Evolutionary conservation across 2,888 invertebrate species (phyloP).

Genomic region (Torymus aiolomorphi): DNA sequence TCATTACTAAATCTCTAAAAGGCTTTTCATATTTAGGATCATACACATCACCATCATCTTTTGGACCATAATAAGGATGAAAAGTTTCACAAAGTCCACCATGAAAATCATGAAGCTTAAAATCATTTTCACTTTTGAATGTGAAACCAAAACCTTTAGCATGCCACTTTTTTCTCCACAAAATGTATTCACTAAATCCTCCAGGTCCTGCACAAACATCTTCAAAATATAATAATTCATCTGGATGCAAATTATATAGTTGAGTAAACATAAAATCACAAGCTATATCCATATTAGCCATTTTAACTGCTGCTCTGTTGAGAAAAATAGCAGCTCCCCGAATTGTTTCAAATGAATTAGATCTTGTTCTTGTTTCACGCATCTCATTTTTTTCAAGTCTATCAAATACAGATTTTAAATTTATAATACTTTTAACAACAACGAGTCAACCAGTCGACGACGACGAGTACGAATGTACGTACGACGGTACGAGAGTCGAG

Average conservation of each 20-base stretch:
- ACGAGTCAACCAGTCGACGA: too few species aligned
- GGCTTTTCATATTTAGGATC: conserved; percentile 89
- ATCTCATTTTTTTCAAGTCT: conserved; percentile 86
- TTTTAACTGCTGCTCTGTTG: conserved; percentile 96
- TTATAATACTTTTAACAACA: conserved; percentile 83
- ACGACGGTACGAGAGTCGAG: too few species aligned
- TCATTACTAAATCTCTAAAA: conserved; percentile 85
- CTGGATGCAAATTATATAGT: conserved; percentile 76
- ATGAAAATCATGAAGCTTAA: conserved; percentile 89
- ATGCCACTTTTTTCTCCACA: conserved; percentile 89
- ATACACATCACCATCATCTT: conserved; percentile 92
- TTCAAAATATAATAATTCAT: conserved; percentile 89
- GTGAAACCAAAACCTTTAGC: conserved; percentile 98
- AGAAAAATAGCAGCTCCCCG: conserved; percentile 92
- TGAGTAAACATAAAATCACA: conserved; percentile 93
- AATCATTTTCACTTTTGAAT: conserved; percentile 88
- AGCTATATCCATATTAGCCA: conserved; percentile 97
- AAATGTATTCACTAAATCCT: conserved; percentile 96
- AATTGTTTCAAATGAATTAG: conserved; percentile 97
- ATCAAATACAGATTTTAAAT: conserved; percentile 91
- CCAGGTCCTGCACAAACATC: conserved; percentile 99
- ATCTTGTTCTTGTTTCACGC: conserved; percentile 86
- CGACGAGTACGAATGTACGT: too few species aligned
- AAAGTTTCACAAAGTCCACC: conserved; percentile 93
- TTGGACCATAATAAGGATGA: conserved; percentile 91